Percentiles rank a stretch among this genome's conserved stretches.
phyloP scores from a whole-genome alignment of 2,888 invertebrate species.

The Helicoverpa assulta region DNA sequence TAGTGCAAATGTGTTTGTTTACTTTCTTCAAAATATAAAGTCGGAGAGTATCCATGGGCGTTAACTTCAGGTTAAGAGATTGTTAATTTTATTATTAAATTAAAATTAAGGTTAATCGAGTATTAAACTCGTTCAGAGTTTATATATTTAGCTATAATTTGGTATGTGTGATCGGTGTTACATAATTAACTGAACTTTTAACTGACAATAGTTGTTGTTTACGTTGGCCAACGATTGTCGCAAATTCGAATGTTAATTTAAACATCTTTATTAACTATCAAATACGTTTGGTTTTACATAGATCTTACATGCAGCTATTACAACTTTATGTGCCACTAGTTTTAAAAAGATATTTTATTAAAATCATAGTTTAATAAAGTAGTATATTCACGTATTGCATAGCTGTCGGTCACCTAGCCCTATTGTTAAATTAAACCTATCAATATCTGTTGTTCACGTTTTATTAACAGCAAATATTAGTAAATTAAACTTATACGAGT shows the following conservation, averaged over 20 bases:
- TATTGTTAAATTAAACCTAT: not conserved
- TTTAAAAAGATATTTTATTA: not conserved
- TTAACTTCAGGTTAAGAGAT: conserved; percentile 85
- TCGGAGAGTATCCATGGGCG: conserved; percentile 85
- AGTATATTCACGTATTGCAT: not conserved
- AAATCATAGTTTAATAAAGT: not conserved
- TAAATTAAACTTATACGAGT: too few relatives aligned
- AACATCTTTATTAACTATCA: conserved; percentile 9
- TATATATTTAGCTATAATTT: conserved; percentile 37
- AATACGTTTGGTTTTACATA: not conserved
- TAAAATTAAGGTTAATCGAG: conserved; percentile 77
- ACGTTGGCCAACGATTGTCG: conserved; percentile 61
- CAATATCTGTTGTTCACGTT: not conserved
- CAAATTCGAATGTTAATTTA: conserved; percentile 60
- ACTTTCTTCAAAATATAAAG: conserved; percentile 68
- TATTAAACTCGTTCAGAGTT: conserved; percentile 59
- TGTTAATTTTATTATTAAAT: conserved; percentile 85
- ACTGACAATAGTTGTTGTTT: conserved; percentile 61
- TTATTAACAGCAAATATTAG: not conserved
- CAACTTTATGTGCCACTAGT: not conserved
- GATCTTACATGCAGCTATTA: not conserved
- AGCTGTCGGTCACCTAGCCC: not conserved
- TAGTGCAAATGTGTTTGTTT: conserved; percentile 66
- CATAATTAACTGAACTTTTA: conserved; percentile 51
- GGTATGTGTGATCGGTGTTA: conserved; percentile 42